A percentile compares a stretch with the other conserved stretches of the same genome.
Conservation (phyloP, 64 coral and sea anemone genomes). For the Pachyseris speciosa region DNA sequence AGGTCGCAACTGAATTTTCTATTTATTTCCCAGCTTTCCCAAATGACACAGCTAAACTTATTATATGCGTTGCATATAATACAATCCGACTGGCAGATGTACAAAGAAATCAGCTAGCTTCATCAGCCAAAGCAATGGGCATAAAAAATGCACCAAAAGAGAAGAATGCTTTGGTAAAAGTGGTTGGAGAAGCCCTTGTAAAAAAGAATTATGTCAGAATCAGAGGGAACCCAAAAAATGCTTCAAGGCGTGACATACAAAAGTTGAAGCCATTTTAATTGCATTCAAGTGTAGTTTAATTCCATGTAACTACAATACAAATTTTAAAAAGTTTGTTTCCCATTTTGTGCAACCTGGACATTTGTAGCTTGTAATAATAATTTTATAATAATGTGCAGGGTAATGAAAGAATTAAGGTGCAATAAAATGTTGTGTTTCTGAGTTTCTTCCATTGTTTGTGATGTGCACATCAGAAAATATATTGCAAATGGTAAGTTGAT, state of each 20-base stretch:
- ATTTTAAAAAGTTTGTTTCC: not conserved
- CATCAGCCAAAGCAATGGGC: not conserved
- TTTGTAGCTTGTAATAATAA: not conserved
- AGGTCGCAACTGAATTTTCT: no score
- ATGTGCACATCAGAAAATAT: no score
- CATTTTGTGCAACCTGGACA: not conserved
- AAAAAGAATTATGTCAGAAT: not conserved
- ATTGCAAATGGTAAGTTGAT: no score
- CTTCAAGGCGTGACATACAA: not conserved
- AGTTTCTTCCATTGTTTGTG: no score
- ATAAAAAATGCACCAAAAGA: slow-evolving; percentile 9
- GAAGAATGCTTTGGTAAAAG: not conserved
- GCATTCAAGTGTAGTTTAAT: not conserved
- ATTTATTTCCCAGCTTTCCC: not conserved
- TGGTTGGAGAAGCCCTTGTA: not conserved
- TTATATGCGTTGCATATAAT: slow-evolving; percentile 7
- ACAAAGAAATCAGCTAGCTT: not conserved
- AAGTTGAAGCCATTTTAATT: not conserved
- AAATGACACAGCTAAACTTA: not conserved
- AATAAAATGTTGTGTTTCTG: no score
- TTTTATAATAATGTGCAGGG: no score
- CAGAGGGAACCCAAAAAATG: not conserved
- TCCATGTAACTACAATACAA: not conserved
- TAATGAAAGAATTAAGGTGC: no score
- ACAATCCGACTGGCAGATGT: not conserved